Conservation (phyloP, 2,797 vertebrate species). For the Potorous gilbertii region DNA sequence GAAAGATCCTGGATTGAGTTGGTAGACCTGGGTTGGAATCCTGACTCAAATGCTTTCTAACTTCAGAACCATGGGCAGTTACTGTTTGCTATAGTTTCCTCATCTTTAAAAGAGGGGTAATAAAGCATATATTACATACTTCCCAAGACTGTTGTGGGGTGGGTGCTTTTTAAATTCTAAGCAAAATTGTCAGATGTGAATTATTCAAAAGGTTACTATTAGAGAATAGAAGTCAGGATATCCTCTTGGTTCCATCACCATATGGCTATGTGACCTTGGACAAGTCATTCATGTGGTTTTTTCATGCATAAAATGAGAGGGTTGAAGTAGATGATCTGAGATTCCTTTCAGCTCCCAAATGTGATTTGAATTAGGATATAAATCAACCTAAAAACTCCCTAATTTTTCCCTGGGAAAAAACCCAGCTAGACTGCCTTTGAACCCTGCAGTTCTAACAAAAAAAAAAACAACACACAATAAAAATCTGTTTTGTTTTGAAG, state of each 20-base stretch:
- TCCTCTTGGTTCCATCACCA: neutral
- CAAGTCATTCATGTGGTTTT: neutral
- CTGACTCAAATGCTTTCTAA: neutral
- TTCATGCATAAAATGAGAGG: neutral
- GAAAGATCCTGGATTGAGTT: no score
- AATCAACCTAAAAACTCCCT: neutral
- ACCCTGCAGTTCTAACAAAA: neutral
- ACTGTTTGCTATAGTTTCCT: neutral
- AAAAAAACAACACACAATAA: neutral
- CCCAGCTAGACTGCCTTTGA: neutral
- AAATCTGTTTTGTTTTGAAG: constrained; percentile 3
- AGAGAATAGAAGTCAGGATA: neutral
- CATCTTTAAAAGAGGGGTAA: neutral
- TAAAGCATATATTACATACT: neutral
- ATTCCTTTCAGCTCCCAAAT: neutral
- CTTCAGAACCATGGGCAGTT: neutral
- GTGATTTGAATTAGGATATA: neutral
- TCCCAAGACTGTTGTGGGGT: neutral
- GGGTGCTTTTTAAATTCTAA: neutral
- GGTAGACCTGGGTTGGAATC: neutral
- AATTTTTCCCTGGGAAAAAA: neutral
- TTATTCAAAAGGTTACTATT: neutral
- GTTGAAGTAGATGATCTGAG: neutral
- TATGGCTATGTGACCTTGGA: neutral
- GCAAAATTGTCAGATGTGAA: neutral